phyloP scores from a whole-genome alignment of 2,888 invertebrate species.

The Drosophila peninsularis region DNA sequence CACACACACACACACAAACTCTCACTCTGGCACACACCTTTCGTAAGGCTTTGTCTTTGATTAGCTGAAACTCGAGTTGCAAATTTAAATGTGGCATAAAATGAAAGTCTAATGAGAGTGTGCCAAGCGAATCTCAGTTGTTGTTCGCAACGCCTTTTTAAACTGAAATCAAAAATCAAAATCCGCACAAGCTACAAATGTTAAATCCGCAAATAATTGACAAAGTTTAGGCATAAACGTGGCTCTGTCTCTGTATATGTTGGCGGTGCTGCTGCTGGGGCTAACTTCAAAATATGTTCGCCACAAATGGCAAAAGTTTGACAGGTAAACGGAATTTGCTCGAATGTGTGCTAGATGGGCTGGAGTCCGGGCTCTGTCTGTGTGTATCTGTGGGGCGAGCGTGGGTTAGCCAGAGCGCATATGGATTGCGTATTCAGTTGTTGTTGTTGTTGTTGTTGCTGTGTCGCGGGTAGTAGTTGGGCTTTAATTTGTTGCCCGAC shows the following conservation, averaged over 20 bases:
- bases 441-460: constrained; percentile 10
- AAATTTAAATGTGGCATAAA: constrained; percentile 24
- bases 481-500: constrained; percentile 48
- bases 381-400: neutral
- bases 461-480: constrained; percentile 26
- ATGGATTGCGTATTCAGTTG: constrained; percentile 18
- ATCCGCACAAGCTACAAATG: constrained; percentile 80
- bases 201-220: constrained; percentile 80
- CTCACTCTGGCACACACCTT: neutral
- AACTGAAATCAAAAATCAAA: constrained; percentile 79
- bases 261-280: constrained; percentile 39
- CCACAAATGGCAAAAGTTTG: constrained; percentile 81
- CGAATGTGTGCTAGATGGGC: constrained; percentile 54
- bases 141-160: constrained; percentile 60
- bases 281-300: constrained; percentile 79
- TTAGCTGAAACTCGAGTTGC: constrained; percentile 10
- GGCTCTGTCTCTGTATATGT: constrained; percentile 61
- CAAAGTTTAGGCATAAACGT: constrained; percentile 80
- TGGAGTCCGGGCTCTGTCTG: neutral
- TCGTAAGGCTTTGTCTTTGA: constrained; percentile 15
- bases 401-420: constrained; percentile 29
- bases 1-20: no score
- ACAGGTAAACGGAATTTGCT: constrained; percentile 78
- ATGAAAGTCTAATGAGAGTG: constrained; percentile 46
- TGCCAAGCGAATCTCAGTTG: constrained; percentile 25